Conservation (phyloP, 1,140 invertebrate species). For the Choristoneura fumiferana region DNA sequence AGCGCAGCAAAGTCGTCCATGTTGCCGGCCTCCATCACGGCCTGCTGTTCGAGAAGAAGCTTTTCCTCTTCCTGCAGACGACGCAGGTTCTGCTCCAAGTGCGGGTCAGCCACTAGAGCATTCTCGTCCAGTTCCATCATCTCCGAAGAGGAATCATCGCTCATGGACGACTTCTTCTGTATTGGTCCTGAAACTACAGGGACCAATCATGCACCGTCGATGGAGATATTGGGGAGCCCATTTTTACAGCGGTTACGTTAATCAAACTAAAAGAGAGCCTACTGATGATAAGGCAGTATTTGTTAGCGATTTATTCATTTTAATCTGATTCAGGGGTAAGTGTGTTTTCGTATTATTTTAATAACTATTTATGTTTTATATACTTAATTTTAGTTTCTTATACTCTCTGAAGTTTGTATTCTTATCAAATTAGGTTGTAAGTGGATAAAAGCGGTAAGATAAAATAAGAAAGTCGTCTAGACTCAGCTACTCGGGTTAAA, state of each 20-base stretch:
- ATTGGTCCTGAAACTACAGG: conserved; percentile 82
- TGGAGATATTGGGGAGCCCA: background rate
- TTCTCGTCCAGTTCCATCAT: conserved; percentile 97
- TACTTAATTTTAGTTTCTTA: no score
- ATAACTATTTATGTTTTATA: no score
- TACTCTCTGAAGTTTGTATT: no score
- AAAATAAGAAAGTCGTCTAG: background rate
- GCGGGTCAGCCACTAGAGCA: conserved; percentile 85
- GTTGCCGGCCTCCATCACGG: conserved; percentile 49
- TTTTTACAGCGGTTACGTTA: conserved; percentile 7
- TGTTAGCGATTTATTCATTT: no score
- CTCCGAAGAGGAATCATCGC: conserved; percentile 96
- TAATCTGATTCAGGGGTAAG: no score
- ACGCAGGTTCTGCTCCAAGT: conserved; percentile 77
- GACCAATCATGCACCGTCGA: background rate
- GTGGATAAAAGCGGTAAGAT: background rate
- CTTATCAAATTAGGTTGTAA: no score
- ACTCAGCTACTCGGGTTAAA: background rate
- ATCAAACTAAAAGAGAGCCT: background rate
- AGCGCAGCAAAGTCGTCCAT: conserved; percentile 80
- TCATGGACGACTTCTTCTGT: conserved; percentile 89
- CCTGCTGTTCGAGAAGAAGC: conserved; percentile 57
- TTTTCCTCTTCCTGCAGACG: conserved; percentile 85
- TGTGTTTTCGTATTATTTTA: no score
- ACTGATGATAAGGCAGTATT: no score